Evolutionary conservation across 2,113 vertebrate genomes (phyloP).

Genomic region (Nanorana parkeri): DNA sequence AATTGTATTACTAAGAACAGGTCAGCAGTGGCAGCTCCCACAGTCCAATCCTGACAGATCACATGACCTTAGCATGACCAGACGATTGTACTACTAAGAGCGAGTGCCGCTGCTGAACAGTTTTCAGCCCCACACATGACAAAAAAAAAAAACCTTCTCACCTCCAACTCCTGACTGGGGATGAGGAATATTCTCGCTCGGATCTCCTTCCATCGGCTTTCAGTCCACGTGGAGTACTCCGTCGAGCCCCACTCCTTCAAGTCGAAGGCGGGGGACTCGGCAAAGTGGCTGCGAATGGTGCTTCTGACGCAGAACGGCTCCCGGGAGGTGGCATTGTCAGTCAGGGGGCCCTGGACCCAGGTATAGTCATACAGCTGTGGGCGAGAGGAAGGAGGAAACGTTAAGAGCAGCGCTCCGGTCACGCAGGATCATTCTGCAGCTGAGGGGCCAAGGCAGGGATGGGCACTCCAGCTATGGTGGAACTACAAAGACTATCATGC

Average conservation of each 20-base stretch:
- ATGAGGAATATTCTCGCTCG: conserved; percentile 88
- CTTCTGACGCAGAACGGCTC: conserved; percentile 77
- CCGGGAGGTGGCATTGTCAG: conserved; percentile 71
- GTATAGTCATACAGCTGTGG: conserved; percentile 78
- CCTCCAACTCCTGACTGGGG: conserved; percentile 92
- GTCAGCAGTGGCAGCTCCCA: no score
- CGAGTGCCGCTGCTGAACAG: no score
- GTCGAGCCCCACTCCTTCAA: conserved; percentile 82
- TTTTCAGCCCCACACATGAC: no score
- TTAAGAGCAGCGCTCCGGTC: no score
- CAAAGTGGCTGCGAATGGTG: conserved; percentile 70
- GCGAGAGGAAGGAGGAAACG: background rate
- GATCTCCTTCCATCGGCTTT: conserved; percentile 93
- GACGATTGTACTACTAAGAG: no score
- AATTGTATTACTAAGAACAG: no score
- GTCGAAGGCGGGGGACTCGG: conserved; percentile 89
- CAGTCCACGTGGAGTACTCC: conserved; percentile 92
- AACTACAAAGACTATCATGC: no score
- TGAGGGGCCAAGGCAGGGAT: no score
- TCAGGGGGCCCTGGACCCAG: conserved; percentile 83
- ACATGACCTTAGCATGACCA: no score
- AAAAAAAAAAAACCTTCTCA: conserved; percentile 61
- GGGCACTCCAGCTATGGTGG: no score
- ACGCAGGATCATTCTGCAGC: no score
- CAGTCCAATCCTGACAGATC: no score